phyloP scores from a whole-genome alignment of 2,888 invertebrate genomes.

The Hydriomena furcata region DNA sequence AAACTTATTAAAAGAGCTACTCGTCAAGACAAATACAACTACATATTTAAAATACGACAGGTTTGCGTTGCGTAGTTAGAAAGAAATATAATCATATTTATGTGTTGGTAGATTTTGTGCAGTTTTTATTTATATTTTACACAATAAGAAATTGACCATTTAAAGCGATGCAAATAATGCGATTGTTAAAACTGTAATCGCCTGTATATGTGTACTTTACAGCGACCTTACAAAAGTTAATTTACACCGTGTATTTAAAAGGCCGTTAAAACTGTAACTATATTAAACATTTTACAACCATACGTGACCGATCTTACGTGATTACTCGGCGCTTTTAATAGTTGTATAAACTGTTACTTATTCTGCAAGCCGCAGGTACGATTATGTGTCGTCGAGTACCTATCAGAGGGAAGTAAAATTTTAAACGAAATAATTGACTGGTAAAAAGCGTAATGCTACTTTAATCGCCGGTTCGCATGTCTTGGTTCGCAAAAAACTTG shows the following conservation, averaged over 20 bases:
- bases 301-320: conserved; percentile 23
- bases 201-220: background rate
- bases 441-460: conserved; percentile 62
- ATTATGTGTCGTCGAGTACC: conserved; percentile 30
- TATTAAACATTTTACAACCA: conserved; percentile 11
- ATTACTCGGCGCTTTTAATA: conserved; percentile 18
- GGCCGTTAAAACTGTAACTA: conserved; percentile 12
- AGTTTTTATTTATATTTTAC: no score
- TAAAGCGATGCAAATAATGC: no score
- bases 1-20: no score
- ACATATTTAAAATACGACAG: no score
- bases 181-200: no score
- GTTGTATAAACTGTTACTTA: conserved; percentile 5
- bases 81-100: no score
- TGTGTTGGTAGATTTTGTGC: no score
- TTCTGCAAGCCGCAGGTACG: conserved; percentile 10
- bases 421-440: conserved; percentile 55
- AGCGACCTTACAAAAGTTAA: conserved; percentile 4
- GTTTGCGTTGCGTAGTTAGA: no score
- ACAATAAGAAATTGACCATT: no score
- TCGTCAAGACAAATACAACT: no score
- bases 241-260: conserved; percentile 3
- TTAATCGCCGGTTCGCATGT: conserved; percentile 71
- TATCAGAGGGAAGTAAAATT: conserved; percentile 38
- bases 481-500: conserved; percentile 52